Base-by-base conservation (phyloP, 2,797 vertebrate genomes). In the Babyrousa celebensis region DNA sequence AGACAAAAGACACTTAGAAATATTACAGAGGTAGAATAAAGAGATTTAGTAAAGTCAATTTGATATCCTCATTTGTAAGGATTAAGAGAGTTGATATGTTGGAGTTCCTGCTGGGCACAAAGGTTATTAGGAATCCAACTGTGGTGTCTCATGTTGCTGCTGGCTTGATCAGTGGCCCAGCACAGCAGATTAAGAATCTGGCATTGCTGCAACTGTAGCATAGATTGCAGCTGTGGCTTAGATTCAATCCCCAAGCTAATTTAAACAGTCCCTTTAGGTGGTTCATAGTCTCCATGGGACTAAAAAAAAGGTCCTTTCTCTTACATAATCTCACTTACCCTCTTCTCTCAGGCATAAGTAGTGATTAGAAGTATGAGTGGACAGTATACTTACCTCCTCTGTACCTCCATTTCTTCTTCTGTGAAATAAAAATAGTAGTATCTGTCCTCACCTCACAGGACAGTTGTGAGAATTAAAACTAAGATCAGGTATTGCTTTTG, bases 271-370 rank as follows among this genome's bases (percentile, higher is more conserved):
- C 43, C 43, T 48, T 48, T 48, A 48, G 43, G 43, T 48, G n/a
- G 52, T 87, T 1, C n/a, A 74, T 74, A 84, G 54, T 84, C 4
- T 32, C 36, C 27, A 32, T 17, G 12, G 29, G 40, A 62, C 29
- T 27, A 85, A 58, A 84, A 80, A 3, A 21, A 16, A 12, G 1
- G 21, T 12, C 62, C 10, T 21, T 96, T 88, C 62, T 85, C 63
- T 82, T 62, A 82, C 54, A 43, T 60, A 25, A 58, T 52, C 74
- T 96, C 32, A 83, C 36, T 16, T 83, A 72, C 36, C 8, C 60
- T 70, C 78, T 78, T 86, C 40, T 84, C 92, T 79, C n/a, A 67
- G 87, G 56, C 20, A 3, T 32, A 94, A 56, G 36, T 79, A 23
- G 43, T 83, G 15, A 85, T 48, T 56, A 17, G 6, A 23, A 63